These are phyloP conservation scores for Geophilus truncorum DNA, from an alignment of 2,888 invertebrate species.

Conservation along the genomic window DNA sequence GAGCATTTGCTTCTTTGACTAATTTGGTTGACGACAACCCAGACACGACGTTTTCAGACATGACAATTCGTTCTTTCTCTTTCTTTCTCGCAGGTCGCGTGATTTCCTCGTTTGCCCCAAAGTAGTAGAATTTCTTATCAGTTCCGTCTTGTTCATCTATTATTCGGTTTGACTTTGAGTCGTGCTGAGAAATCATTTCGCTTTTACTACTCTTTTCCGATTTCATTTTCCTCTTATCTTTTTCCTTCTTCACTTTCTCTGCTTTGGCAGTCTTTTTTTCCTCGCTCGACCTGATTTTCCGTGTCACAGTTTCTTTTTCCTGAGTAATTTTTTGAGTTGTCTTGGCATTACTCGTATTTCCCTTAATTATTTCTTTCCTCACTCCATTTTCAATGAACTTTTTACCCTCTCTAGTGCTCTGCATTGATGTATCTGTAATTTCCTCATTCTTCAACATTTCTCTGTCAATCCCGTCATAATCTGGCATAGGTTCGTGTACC, in stretches of 20 bases:
- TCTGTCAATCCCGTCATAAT: not conserved
- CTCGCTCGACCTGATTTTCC: not conserved
- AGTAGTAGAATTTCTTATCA: slow-evolving; percentile 31
- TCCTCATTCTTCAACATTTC: not conserved
- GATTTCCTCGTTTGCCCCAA: slow-evolving; percentile 28
- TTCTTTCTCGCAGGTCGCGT: not conserved
- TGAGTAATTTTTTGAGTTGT: not conserved
- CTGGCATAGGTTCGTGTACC: slow-evolving; percentile 4
- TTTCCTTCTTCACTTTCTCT: not conserved
- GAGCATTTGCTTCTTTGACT: slow-evolving; percentile 36
- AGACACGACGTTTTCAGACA: not conserved
- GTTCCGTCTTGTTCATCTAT: not conserved
- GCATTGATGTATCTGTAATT: not conserved
- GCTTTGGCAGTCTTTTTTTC: not conserved
- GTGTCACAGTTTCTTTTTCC: not conserved
- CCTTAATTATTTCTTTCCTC: not conserved
- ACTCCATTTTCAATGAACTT: not conserved
- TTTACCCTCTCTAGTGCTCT: not conserved
- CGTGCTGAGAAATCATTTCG: not conserved
- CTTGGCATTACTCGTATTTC: not conserved
- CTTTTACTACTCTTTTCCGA: not conserved
- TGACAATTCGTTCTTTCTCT: not conserved
- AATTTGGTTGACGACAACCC: slow-evolving; percentile 34
- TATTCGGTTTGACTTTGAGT: not conserved
- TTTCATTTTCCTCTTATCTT: slow-evolving; percentile 5